A percentile compares a stretch with the other conserved stretches of the same genome.
These are phyloP conservation scores for Drosophila kambysellisi DNA, from an alignment of 2,888 invertebrate species.

Conservation along the genomic window DNA sequence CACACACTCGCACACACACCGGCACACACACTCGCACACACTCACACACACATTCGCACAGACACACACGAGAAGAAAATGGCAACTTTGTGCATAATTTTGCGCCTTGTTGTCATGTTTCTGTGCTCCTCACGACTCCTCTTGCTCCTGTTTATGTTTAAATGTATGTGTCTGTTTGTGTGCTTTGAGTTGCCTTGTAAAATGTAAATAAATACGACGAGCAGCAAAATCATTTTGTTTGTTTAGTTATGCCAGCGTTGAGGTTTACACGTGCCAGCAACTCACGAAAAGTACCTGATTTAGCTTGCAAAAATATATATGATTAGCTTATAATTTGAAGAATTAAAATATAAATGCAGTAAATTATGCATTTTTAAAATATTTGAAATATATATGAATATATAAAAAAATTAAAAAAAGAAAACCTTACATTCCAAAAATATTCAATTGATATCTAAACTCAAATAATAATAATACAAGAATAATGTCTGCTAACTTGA, in stretches of 20 bases:
- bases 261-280: slow-evolving; percentile 58
- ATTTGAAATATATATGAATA: no score
- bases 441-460: neutral
- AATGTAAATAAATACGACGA: slow-evolving; percentile 75
- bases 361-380: neutral
- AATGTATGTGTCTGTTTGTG: slow-evolving; percentile 23
- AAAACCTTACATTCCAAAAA: neutral
- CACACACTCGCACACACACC: slow-evolving; percentile 1
- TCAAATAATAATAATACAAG: no score
- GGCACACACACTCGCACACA: slow-evolving; percentile 1
- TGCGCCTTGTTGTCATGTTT: slow-evolving; percentile 79
- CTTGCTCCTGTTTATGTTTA: neutral
- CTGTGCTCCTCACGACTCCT: slow-evolving; percentile 2
- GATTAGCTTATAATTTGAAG: neutral
- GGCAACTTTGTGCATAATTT: slow-evolving; percentile 80
- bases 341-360: neutral
- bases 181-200: slow-evolving; percentile 68
- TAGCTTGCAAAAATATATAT: neutral
- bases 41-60: slow-evolving; percentile 5
- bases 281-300: slow-evolving; percentile 21
- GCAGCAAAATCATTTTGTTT: slow-evolving; percentile 54
- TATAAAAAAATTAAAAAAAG: no score
- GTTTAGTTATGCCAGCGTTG: slow-evolving; percentile 44
- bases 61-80: slow-evolving; percentile 37
- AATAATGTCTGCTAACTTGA: neutral